Base-by-base conservation (phyloP, 2,797 vertebrate genomes). In the Thaleichthys pacificus region DNA sequence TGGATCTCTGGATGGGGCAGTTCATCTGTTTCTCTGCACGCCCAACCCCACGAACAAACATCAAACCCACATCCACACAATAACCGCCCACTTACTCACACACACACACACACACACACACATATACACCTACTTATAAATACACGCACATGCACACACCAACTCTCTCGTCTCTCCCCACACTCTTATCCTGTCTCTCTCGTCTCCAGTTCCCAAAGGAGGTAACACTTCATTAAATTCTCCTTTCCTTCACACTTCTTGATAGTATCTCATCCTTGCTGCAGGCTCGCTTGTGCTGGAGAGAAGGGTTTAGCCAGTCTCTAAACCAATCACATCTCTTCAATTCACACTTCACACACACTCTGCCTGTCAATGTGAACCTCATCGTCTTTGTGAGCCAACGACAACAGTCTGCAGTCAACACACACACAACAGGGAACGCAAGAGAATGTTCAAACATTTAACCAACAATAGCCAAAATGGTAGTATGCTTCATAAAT, bases 301-400 rank as follows among this genome's bases (percentile, higher is more conserved):
- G 6, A 26, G 38, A 61, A 61, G 57, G 26, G 57, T n/a, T 15
- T 32, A 58, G 65, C 63, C 28, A 35, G 49, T 6, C 54, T 30
- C 54, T 66, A 57, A 69, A 72, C 66, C 71, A 74, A 76, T 70
- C 66, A 63, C 51, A 72, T 49, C 61, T 72, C 62, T 75, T 77
- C 32, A 54, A 61, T 63, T 66, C 51, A 70, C 65, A 73, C 54
- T 69, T 19, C 35, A 64, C 42, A 54, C 54, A 73, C 65, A 24
- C 64, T 24, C 22, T 11, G 58, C 58, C 21, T 22, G 22, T 22
- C n/a, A 61, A 47, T 47, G 11, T 12, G 42, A 47, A 47, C 42
- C 42, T 12, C 42, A 11, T 14, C 42, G 12, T 47, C 42, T 47
- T 47, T 47, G 9, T 47, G 42, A 47, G 12, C 42, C 42, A 47